Percentiles rank a stretch among this genome's conserved stretches.
Evolutionary conservation across 2,113 vertebrate species (phyloP).

Genomic region (Cynocephalus volans): DNA sequence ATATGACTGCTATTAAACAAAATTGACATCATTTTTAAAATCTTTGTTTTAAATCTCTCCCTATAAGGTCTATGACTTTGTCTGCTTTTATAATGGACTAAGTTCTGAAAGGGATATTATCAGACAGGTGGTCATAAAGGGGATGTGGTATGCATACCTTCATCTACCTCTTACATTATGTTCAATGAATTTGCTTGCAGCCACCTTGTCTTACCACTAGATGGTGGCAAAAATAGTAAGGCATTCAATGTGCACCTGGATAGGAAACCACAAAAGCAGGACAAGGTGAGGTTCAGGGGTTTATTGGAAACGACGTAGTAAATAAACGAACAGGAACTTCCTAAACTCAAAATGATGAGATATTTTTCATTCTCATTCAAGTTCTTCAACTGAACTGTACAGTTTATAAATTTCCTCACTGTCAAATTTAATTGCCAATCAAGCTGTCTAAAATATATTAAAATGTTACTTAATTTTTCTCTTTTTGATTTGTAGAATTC

Average conservation of each 20-base stretch:
- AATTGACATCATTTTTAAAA: not conserved
- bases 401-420: slow-evolving; percentile 11
- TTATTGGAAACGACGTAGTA: not conserved
- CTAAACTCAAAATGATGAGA: not conserved
- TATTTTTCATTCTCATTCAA: not conserved
- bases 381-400: not conserved
- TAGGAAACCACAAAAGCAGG: not conserved
- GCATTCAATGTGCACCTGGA: not conserved
- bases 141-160: rapidly evolving
- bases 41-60: not conserved
- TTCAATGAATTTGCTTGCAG: not conserved
- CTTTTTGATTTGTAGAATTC: not conserved
- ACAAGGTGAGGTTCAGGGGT: not conserved
- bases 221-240: slow-evolving; percentile 65
- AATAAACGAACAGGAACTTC: not conserved
- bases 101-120: not conserved
- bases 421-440: not conserved
- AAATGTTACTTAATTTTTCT: not conserved
- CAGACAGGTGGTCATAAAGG: not conserved
- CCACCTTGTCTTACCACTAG: slow-evolving; percentile 55
- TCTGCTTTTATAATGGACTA: not conserved
- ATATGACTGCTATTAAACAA: not conserved
- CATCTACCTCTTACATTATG: not conserved
- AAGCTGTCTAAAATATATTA: not conserved
- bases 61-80: not conserved